phyloP scores from a whole-genome alignment of 2,888 invertebrate genomes.

The Rhodophaea formosa region DNA sequence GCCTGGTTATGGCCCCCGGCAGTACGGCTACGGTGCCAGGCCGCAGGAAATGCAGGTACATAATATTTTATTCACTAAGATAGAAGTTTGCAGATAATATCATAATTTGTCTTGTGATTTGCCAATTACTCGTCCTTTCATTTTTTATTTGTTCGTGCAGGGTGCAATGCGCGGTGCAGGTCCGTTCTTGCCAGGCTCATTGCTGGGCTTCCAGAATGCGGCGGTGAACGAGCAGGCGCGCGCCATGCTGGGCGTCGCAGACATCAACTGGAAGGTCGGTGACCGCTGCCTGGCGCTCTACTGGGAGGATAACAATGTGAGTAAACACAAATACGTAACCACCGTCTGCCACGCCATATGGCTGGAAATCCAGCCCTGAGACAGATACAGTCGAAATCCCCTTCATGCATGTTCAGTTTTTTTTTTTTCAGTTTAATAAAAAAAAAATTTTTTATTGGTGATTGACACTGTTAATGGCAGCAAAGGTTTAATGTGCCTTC shows the following conservation, averaged over 20 bases:
- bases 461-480: no score
- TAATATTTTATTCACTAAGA: no score
- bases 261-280: constrained; percentile 86
- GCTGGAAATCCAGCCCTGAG: no score
- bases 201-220: constrained; percentile 76
- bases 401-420: no score
- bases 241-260: constrained; percentile 77
- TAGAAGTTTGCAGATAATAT: no score
- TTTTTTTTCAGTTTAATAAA: no score
- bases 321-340: constrained; percentile 30
- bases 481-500: no score
- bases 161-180: constrained; percentile 49
- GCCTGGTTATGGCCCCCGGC: constrained; percentile 20
- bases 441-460: no score
- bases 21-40: constrained; percentile 40
- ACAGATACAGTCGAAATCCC: no score
- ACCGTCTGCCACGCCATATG: no score
- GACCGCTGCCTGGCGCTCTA: constrained; percentile 94
- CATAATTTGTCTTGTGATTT: no score
- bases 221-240: constrained; percentile 77
- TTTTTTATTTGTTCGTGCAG: background rate
- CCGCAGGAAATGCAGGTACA: constrained; percentile 43
- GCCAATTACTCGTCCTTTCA: background rate
- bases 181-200: constrained; percentile 65
- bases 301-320: constrained; percentile 94